phyloP scores from a whole-genome alignment of 2,797 vertebrate genomes.

The Sibirionetta formosa region DNA sequence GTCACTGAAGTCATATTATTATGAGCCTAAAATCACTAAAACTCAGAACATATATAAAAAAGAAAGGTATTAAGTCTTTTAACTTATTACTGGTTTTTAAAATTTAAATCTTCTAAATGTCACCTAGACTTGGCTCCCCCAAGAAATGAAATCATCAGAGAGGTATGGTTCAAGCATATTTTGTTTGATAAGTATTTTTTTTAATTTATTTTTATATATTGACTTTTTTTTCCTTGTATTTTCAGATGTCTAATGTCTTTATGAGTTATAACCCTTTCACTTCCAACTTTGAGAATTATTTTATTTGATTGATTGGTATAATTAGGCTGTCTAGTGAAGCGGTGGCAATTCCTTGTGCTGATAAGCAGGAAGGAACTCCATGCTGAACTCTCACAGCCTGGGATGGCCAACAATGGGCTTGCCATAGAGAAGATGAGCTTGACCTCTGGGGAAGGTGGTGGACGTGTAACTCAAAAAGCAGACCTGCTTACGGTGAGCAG shows the following conservation, averaged over 20 bases:
- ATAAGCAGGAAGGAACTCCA: neutral
- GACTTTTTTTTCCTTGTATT: neutral
- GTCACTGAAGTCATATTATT: neutral
- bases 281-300: neutral
- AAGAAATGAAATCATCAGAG: neutral
- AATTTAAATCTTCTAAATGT: neutral
- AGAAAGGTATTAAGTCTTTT: neutral
- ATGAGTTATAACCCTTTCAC: slow-evolving; percentile 22
- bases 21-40: neutral
- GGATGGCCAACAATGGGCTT: neutral
- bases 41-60: neutral
- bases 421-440: neutral
- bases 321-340: slow-evolving; percentile 38
- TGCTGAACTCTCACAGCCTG: slow-evolving; percentile 44
- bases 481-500: neutral
- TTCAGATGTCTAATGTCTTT: neutral
- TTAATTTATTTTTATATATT: neutral
- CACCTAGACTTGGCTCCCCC: neutral
- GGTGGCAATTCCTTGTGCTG: slow-evolving; percentile 16
- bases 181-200: neutral
- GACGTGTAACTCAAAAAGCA: slow-evolving; percentile 6
- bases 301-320: slow-evolving; percentile 58
- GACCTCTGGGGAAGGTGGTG: slow-evolving; percentile 21
- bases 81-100: neutral
- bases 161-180: neutral